Conservation (phyloP, 2,888 invertebrate genomes). For the Erebia epiphron region DNA sequence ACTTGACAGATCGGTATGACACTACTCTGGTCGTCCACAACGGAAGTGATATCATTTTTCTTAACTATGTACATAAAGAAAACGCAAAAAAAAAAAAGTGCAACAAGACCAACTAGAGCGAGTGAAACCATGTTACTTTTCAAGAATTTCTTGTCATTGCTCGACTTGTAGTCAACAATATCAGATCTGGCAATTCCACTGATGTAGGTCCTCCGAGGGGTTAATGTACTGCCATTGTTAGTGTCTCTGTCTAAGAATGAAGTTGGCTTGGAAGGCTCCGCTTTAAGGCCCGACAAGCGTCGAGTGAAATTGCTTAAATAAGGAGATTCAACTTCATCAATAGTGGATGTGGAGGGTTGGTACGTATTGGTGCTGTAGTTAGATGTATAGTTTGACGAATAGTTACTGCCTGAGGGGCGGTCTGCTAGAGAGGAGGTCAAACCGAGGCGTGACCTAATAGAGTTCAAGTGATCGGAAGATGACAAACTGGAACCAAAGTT, state of each 20-base stretch:
- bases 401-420: slow-evolving; percentile 59
- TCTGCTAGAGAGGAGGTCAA: slow-evolving; percentile 72
- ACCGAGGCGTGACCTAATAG: slow-evolving; percentile 83
- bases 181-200: slow-evolving; percentile 67
- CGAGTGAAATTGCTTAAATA: slow-evolving; percentile 88
- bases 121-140: slow-evolving; percentile 86
- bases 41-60: slow-evolving; percentile 81
- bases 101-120: slow-evolving; percentile 83
- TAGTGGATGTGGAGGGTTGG: slow-evolving; percentile 65
- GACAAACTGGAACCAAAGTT: slow-evolving; percentile 62
- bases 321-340: slow-evolving; percentile 85
- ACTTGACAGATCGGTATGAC: slow-evolving; percentile 82
- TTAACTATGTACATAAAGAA: slow-evolving; percentile 87
- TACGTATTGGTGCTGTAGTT: slow-evolving; percentile 61
- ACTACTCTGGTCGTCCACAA: slow-evolving; percentile 81
- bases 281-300: slow-evolving; percentile 78
- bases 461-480: slow-evolving; percentile 81
- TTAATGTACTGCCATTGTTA: slow-evolving; percentile 66
- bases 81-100: slow-evolving; percentile 86
- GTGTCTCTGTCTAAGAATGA: slow-evolving; percentile 63
- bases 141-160: slow-evolving; percentile 76
- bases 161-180: slow-evolving; percentile 66
- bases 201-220: slow-evolving; percentile 69
- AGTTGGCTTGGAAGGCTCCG: slow-evolving; percentile 62
- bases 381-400: slow-evolving; percentile 61